Evolutionary conservation across 2,113 vertebrate species (phyloP), one percentile per base, ranked within the genome.

Genomic region (Xenopus laevis): DNA sequence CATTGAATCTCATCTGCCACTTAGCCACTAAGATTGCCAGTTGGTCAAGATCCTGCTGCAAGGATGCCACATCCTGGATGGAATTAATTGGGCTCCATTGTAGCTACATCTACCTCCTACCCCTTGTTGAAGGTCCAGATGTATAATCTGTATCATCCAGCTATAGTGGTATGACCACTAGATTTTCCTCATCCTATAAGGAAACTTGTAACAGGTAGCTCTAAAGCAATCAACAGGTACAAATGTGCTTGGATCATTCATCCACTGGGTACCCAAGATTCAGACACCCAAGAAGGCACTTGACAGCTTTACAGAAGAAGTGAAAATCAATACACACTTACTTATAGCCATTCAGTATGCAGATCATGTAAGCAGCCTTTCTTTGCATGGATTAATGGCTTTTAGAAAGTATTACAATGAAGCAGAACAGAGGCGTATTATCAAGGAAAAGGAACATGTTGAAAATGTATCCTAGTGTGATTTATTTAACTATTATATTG

Each of bases 251-350:
- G 53, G 11, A n/a, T 59, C 65, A 57, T 53, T 58, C 30, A 18
- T 15, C 30, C 20, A 68, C 45, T 23, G 10, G 23, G 9, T 60
- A 4, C 44, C 57, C 46, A 30, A 47, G 17, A 58, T 55, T 65
- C 57, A 68, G 57, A 78, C 70, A 57, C 65, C 71, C 65, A n/a
- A 79, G 79, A 70, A 79, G 74, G 21, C 11, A 72, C 62, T 67
- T 33, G 33, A 60, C 21, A 62, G 60, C 45, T 82, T 81, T 78
- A 78, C 78, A 83, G 61, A 45, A 71, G 71, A 81, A 81, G 68
- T 17, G 66, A 79, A 87, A 84, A 84, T 85, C 84, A 85, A 82
- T 86, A 79, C 44, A 65, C 68, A 78, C 71, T 78, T 83, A 82
- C 84, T 86, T 79, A 79, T 46, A 68, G 65, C 65, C 73, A 76